These are phyloP conservation scores for Cyanoliseus patagonus DNA, from an alignment of 2,113 vertebrate genomes.

Conservation along the genomic window DNA sequence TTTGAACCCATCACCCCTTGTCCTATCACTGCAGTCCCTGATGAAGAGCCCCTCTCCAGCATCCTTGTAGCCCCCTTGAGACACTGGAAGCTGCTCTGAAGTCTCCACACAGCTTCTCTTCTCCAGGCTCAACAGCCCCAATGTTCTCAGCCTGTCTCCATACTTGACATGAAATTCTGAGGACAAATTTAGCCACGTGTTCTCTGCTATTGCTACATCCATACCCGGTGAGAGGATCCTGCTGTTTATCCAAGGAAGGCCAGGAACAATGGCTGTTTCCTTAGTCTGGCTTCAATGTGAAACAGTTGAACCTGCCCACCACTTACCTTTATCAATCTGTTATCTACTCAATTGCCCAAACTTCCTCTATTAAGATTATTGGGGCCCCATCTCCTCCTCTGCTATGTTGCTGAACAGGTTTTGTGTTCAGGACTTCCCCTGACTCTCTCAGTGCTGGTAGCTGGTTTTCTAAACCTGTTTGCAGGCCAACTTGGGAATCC, in stretches of 20 bases:
- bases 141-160: background rate
- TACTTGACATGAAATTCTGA: background rate
- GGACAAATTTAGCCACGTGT: background rate
- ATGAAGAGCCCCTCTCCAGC: too few species aligned
- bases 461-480: background rate
- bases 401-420: background rate
- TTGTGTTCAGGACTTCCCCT: background rate
- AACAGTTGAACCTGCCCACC: background rate
- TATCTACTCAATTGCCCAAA: slow-evolving; percentile 43
- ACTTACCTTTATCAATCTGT: background rate
- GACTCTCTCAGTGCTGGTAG: background rate
- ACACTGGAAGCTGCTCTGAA: background rate
- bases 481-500: background rate
- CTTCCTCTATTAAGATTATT: slow-evolving; percentile 3
- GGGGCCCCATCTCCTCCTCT: background rate
- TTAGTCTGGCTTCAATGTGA: background rate
- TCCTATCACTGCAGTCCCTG: too few species aligned
- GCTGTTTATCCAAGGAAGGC: slow-evolving; percentile 5
- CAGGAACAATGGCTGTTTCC: slow-evolving; percentile 1
- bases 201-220: background rate
- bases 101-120: background rate
- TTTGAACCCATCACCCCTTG: too few species aligned
- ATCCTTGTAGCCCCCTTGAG: too few species aligned
- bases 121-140: background rate
- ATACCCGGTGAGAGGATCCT: background rate